Evolutionary conservation across 2,797 vertebrate species (phyloP).

Genomic region (Dermochelys coriacea): DNA sequence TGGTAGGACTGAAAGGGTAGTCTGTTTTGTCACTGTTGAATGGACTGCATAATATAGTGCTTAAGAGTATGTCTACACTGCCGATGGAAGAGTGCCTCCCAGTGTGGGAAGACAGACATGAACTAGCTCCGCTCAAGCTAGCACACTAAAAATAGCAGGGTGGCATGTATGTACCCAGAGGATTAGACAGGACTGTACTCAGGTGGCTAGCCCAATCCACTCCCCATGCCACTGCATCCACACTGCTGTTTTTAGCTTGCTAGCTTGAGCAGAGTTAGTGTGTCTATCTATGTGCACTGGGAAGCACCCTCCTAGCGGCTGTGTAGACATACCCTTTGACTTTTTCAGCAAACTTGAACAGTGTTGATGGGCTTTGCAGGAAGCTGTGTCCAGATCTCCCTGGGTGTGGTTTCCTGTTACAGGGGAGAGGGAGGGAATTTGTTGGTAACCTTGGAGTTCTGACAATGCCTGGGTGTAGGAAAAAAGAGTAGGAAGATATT

Average conservation of each 20-base stretch:
- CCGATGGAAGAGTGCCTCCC: background rate
- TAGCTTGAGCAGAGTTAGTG: background rate
- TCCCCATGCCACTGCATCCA: background rate
- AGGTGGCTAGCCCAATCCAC: background rate
- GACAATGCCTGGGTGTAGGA: background rate
- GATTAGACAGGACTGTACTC: background rate
- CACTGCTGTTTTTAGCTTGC: background rate
- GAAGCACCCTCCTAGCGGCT: background rate
- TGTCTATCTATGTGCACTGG: background rate
- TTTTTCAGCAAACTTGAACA: background rate
- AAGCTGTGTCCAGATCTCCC: background rate
- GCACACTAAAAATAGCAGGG: background rate
- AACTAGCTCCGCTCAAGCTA: background rate
- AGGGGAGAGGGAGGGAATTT: background rate
- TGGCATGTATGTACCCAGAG: background rate
- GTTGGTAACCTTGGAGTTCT: background rate
- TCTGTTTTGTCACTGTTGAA: background rate
- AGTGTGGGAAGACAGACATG: background rate
- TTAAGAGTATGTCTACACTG: background rate
- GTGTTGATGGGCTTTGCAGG: background rate
- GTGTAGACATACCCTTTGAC: background rate
- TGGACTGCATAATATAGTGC: background rate
- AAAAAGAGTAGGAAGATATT: background rate
- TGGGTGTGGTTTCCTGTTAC: background rate
- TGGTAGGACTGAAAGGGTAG: background rate